Conservation (phyloP, 2,888 invertebrate species). For the Agonopterix heracliana region DNA sequence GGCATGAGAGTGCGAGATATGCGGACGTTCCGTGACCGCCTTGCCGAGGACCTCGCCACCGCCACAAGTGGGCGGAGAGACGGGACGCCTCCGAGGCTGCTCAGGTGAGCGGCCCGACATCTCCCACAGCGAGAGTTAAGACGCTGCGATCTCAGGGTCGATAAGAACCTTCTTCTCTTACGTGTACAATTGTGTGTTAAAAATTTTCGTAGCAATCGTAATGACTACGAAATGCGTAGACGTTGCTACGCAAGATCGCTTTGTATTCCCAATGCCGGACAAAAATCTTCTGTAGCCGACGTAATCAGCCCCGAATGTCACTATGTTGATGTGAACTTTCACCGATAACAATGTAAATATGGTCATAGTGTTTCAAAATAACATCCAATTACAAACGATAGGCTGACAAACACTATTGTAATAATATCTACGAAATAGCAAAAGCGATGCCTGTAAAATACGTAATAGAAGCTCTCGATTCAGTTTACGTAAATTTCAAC, state of each 20-base stretch:
- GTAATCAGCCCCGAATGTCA: too few species aligned
- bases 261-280: background rate
- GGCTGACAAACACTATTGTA: too few species aligned
- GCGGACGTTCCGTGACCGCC: conserved; percentile 69
- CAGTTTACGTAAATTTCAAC: too few species aligned
- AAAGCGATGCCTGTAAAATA: too few species aligned
- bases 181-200: background rate
- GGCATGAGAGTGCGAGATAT: conserved; percentile 68
- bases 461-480: too few species aligned
- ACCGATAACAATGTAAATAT: too few species aligned
- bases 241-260: conserved; percentile 4
- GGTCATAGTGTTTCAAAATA: too few species aligned
- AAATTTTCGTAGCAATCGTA: conserved; percentile 6
- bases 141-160: conserved; percentile 62
- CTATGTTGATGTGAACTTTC: too few species aligned
- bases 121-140: conserved; percentile 50
- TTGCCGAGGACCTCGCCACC: conserved; percentile 34
- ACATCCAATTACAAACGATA: too few species aligned
- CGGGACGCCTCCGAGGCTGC: conserved; percentile 54
- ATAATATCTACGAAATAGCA: too few species aligned
- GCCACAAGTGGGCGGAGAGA: conserved; percentile 70
- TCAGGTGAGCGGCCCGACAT: conserved; percentile 66
- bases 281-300: too few species aligned
- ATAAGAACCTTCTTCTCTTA: conserved; percentile 37
- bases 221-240: conserved; percentile 26